A percentile compares a stretch with the other conserved stretches of the same genome.
phyloP scores from a whole-genome alignment of 2,797 vertebrate species.

The Ceryle rudis region DNA sequence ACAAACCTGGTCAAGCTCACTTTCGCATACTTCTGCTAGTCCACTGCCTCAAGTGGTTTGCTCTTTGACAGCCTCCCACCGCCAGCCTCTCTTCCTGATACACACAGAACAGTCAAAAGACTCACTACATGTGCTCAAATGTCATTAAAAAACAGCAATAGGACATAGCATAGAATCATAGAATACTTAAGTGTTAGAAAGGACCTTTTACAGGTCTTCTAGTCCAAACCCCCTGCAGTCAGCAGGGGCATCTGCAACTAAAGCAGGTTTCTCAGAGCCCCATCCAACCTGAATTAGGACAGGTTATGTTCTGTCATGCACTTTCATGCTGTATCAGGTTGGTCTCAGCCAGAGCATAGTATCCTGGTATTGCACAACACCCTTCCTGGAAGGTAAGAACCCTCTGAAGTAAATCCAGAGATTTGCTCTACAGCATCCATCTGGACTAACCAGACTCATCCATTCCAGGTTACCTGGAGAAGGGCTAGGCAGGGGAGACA shows the following conservation, averaged over 20 bases:
- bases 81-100: not conserved
- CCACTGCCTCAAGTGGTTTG: not conserved
- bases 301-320: not conserved
- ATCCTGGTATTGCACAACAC: not conserved
- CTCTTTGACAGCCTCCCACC: not conserved
- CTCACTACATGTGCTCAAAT: too few species aligned
- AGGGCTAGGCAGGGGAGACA: not conserved
- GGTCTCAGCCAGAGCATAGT: not conserved
- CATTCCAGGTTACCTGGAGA: not conserved
- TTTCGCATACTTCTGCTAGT: not conserved
- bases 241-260: not conserved
- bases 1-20: not conserved
- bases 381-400: not conserved
- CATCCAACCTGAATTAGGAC: not conserved
- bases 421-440: not conserved
- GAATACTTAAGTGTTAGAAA: not conserved
- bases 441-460: not conserved
- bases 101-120: not conserved
- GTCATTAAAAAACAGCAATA: not conserved
- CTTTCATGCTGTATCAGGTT: not conserved
- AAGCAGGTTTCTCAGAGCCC: not conserved
- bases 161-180: not conserved
- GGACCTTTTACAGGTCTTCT: not conserved
- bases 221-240: not conserved
- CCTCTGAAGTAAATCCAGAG: not conserved